phyloP scores from a whole-genome alignment of 2,113 vertebrate species.

The Cynopterus brachyotis region DNA sequence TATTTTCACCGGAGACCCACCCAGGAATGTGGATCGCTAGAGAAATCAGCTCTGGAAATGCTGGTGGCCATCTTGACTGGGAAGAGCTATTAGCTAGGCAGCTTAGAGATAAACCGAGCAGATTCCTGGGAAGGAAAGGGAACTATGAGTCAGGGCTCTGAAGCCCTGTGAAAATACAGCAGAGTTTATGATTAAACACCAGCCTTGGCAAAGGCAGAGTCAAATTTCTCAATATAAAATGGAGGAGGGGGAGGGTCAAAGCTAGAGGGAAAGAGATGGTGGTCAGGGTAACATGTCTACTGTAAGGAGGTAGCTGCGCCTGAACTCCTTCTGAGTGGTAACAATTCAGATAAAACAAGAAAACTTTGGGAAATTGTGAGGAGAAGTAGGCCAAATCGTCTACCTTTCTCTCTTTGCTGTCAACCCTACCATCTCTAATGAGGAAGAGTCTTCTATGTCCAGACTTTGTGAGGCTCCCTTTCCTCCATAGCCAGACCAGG shows the following conservation, averaged over 20 bases:
- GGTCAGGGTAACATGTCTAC: not conserved
- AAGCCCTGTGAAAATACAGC: not conserved
- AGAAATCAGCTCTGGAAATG: slow-evolving; percentile 23
- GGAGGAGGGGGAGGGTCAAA: not conserved
- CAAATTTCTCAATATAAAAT: not conserved
- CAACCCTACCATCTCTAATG: not conserved
- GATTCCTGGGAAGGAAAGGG: not conserved
- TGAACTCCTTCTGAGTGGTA: not conserved
- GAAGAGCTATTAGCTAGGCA: not conserved
- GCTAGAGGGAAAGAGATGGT: not conserved
- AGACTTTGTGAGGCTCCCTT: not conserved
- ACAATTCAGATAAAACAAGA: slow-evolving; percentile 22
- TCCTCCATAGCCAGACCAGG: not conserved
- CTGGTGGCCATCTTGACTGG: not conserved
- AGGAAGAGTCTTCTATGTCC: not conserved
- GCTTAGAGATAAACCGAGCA: not conserved
- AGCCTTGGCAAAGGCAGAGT: not conserved
- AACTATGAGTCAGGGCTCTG: not conserved
- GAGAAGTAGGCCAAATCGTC: not conserved
- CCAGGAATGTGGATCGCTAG: not conserved
- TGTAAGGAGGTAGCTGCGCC: not conserved
- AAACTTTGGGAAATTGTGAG: not conserved
- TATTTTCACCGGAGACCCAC: not conserved
- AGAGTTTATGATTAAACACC: not conserved
- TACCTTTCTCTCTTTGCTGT: not conserved